These are phyloP conservation scores for Gobio occitaniae DNA, from an alignment of 2,797 vertebrate genomes.

Conservation along the genomic window DNA sequence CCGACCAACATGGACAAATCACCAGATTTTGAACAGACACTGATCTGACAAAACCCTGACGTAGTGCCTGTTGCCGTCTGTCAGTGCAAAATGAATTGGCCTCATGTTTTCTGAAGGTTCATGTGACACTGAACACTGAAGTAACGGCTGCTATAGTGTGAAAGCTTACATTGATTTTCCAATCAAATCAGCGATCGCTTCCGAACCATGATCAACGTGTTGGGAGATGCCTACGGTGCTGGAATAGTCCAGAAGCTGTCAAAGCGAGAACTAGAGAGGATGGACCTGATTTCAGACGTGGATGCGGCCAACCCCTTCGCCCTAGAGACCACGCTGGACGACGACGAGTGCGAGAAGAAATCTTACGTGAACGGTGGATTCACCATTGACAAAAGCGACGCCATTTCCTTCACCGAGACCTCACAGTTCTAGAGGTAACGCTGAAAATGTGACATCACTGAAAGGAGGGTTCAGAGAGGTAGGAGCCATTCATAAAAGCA, in stretches of 20 bases:
- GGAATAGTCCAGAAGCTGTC: conserved; percentile 95
- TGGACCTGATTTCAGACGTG: conserved; percentile 88
- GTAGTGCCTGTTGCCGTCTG: neutral
- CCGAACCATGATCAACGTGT: conserved; percentile 97
- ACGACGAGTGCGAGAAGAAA: conserved; percentile 89
- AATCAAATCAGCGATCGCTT: conserved; percentile 87
- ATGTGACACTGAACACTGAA: neutral
- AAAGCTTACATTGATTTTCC: neutral
- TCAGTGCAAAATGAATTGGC: neutral
- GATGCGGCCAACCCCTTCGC: conserved; percentile 96
- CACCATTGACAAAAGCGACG: conserved; percentile 93
- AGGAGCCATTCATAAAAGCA: conserved; percentile 62
- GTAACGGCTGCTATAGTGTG: neutral
- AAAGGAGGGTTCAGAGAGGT: conserved; percentile 55
- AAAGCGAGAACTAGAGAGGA: conserved; percentile 89
- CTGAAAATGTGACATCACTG: conserved; percentile 19
- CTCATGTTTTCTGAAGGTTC: neutral
- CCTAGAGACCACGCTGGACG: conserved; percentile 85
- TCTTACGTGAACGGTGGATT: conserved; percentile 96
- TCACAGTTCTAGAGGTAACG: conserved; percentile 90
- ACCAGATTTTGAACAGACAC: no score
- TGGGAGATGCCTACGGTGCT: conserved; percentile 94
- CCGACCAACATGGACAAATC: no score
- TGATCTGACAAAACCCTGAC: neutral
- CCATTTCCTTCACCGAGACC: conserved; percentile 96